Evolutionary conservation across 2,888 invertebrate genomes (phyloP).

Genomic region (Panorpa germanica): DNA sequence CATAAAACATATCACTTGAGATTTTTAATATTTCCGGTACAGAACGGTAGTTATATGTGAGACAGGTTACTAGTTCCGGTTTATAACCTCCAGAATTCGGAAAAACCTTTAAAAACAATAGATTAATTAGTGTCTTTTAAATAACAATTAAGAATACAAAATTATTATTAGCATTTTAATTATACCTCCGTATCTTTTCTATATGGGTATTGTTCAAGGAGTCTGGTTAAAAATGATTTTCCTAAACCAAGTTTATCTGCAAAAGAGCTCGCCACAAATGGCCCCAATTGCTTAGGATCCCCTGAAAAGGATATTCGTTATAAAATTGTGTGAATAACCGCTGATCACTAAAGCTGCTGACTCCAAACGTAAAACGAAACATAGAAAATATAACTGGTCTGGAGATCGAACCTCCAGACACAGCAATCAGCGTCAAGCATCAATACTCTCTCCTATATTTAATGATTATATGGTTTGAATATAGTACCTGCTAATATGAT

Average conservation of each 20-base stretch:
- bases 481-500: constrained; percentile 53
- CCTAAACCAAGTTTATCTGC: constrained; percentile 45
- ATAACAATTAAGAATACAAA: no score
- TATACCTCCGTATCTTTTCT: constrained; percentile 35
- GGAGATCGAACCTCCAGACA: no score
- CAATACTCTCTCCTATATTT: no score
- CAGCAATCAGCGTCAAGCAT: no score
- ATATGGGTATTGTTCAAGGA: constrained; percentile 45
- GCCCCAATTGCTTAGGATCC: constrained; percentile 84
- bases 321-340: no score
- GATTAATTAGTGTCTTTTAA: no score
- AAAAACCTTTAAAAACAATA: constrained; percentile 19
- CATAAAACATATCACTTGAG: constrained; percentile 72
- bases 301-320: constrained; percentile 56
- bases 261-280: constrained; percentile 48
- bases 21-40: constrained; percentile 55
- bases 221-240: constrained; percentile 50
- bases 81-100: constrained; percentile 52
- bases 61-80: constrained; percentile 62
- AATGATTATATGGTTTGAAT: no score
- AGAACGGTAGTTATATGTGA: constrained; percentile 75
- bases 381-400: no score
- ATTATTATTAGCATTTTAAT: no score
- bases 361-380: no score
- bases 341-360: no score